phyloP scores from a whole-genome alignment of 1,140 invertebrate species.

The Sarcophaga peregrina region DNA sequence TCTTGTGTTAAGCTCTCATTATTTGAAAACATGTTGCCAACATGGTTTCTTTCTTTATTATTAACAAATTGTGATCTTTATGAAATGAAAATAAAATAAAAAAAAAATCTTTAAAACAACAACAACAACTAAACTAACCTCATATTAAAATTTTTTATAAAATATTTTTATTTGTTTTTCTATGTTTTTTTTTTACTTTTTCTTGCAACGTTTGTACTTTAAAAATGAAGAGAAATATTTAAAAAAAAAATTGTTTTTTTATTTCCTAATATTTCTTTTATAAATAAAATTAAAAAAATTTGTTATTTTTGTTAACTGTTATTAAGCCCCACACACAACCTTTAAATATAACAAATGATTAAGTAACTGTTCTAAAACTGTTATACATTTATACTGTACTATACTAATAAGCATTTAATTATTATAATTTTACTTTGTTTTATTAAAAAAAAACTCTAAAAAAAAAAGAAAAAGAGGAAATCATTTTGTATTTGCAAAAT shows the following conservation, averaged over 20 bases:
- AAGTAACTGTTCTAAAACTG: not conserved
- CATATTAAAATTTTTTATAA: conserved; percentile 6
- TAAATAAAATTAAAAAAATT: not conserved
- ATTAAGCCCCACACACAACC: not conserved
- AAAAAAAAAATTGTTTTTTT: not conserved
- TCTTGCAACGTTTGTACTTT: not conserved
- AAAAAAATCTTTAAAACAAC: not conserved
- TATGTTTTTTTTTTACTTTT: not conserved
- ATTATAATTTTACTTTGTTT: not conserved
- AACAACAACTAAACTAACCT: conserved; percentile 7
- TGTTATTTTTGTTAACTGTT: conserved; percentile 12
- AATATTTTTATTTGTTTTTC: not conserved
- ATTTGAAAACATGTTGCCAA: not conserved
- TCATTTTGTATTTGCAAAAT: not conserved
- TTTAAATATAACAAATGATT: not conserved
- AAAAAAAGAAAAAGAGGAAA: not conserved
- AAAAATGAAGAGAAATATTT: not conserved
- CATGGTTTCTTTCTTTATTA: not conserved
- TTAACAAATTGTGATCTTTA: conserved; percentile 16
- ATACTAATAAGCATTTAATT: conserved; percentile 12
- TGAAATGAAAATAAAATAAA: not conserved
- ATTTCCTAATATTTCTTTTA: not conserved
- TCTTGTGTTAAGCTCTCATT: not conserved
- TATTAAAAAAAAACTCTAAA: not conserved
- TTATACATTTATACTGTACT: not conserved